phyloP scores from a whole-genome alignment of 2,888 invertebrate genomes.

The Encarsia formosa region DNA sequence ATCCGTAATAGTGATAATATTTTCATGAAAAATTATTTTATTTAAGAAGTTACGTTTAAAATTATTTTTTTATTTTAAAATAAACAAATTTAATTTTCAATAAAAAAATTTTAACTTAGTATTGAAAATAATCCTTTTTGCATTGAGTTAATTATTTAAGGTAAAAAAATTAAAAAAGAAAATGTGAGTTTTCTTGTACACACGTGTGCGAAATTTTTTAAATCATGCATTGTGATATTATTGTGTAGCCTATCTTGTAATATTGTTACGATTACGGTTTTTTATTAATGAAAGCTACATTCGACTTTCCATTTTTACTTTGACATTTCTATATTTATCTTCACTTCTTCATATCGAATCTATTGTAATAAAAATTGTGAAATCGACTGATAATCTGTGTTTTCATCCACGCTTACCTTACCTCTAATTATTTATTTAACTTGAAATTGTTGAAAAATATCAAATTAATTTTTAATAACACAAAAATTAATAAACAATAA shows the following conservation, averaged over 20 bases:
- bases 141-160: too few species aligned
- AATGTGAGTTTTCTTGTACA: slow-evolving; percentile 37
- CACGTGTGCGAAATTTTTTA: slow-evolving; percentile 46
- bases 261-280: slow-evolving; percentile 42
- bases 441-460: neutral
- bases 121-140: too few species aligned
- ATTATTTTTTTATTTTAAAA: neutral
- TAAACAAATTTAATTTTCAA: neutral
- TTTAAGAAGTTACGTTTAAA: too few species aligned
- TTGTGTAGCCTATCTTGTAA: slow-evolving; percentile 49
- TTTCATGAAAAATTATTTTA: too few species aligned
- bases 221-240: slow-evolving; percentile 53
- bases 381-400: slow-evolving; percentile 31
- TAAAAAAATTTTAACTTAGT: neutral
- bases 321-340: slow-evolving; percentile 51
- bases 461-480: neutral
- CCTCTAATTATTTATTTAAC: neutral
- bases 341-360: slow-evolving; percentile 50
- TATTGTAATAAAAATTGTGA: slow-evolving; percentile 49
- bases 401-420: neutral
- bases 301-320: slow-evolving; percentile 50
- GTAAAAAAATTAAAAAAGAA: too few species aligned
- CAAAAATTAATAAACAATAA: neutral
- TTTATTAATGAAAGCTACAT: slow-evolving; percentile 34
- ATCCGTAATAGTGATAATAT: too few species aligned